Percentiles rank a stretch among this genome's conserved stretches.
These are phyloP conservation scores for Phylloscopus whistleri DNA, from an alignment of 2,113 vertebrate species.

Conservation along the genomic window DNA sequence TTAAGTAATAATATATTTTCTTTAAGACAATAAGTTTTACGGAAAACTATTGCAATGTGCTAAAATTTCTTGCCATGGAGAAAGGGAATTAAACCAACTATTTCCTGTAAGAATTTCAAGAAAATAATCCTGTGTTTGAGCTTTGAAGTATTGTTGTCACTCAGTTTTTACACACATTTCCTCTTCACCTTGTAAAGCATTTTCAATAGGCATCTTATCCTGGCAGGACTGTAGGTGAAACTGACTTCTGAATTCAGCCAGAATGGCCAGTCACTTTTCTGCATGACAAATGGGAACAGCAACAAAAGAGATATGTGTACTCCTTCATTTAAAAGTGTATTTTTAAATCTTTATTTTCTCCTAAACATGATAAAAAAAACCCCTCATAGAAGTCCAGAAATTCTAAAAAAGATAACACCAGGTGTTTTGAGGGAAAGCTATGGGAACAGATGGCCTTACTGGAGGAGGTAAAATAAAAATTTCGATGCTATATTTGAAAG, in stretches of 20 bases:
- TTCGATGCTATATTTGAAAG: conserved; percentile 62
- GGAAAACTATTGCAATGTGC: not conserved
- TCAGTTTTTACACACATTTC: not conserved
- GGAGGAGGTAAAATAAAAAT: conserved; percentile 62
- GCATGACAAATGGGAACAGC: not conserved
- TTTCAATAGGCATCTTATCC: not conserved
- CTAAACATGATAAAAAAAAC: not conserved
- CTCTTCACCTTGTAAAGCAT: not conserved
- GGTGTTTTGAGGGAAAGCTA: conserved; percentile 56
- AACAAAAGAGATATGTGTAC: not conserved
- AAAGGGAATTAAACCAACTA: not conserved
- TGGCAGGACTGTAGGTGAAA: not conserved
- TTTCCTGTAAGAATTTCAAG: not conserved
- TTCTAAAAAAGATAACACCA: conserved; percentile 52
- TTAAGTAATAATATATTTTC: not conserved
- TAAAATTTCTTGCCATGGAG: not conserved
- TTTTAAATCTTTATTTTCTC: conserved; percentile 14
- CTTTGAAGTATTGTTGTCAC: not conserved
- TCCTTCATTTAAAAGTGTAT: not conserved
- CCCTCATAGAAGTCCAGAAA: conserved; percentile 6
- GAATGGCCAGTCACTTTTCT: not conserved
- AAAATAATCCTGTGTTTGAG: not conserved
- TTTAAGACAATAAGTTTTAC: not conserved
- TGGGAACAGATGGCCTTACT: conserved; percentile 60
- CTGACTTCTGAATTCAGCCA: not conserved